Conservation (phyloP, 2,113 vertebrate species). For the Psilopsiagon aurifrons region DNA sequence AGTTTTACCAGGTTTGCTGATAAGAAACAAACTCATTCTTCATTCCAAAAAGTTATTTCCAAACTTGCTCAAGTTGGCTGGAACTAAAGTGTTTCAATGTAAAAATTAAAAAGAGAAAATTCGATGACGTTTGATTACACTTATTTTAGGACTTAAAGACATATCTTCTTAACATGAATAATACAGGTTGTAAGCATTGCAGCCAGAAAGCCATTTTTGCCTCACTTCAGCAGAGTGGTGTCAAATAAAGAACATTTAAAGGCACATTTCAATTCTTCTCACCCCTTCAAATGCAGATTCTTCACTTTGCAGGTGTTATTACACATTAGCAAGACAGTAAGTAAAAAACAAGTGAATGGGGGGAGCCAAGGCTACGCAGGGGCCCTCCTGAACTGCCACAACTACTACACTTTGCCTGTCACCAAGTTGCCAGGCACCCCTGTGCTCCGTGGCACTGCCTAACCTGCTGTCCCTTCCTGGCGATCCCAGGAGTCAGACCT, state of each 20-base stretch:
- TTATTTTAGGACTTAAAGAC: not conserved
- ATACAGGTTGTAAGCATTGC: not conserved
- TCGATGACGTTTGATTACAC: not conserved
- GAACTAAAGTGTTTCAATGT: not conserved
- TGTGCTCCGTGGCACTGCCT: accelerated
- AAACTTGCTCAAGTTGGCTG: not conserved
- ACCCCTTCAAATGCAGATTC: not conserved
- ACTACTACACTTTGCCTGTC: not conserved
- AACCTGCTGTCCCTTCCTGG: accelerated
- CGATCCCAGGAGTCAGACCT: not conserved
- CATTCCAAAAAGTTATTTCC: not conserved
- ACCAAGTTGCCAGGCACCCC: not conserved
- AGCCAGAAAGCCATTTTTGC: not conserved
- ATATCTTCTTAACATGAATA: not conserved
- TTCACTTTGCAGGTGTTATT: not conserved
- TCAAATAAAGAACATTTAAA: not conserved
- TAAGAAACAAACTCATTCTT: not conserved
- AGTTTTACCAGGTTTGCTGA: not conserved
- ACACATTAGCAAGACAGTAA: not conserved
- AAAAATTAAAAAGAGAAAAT: not conserved
- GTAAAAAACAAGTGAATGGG: not conserved
- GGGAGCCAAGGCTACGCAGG: accelerated
- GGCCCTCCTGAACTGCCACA: not conserved
- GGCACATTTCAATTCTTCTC: not conserved
- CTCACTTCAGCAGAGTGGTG: not conserved